Evolutionary conservation across 2,113 vertebrate species (phyloP), one percentile per base, ranked within the genome.

Genomic region (Cochlearius cochlearius): DNA sequence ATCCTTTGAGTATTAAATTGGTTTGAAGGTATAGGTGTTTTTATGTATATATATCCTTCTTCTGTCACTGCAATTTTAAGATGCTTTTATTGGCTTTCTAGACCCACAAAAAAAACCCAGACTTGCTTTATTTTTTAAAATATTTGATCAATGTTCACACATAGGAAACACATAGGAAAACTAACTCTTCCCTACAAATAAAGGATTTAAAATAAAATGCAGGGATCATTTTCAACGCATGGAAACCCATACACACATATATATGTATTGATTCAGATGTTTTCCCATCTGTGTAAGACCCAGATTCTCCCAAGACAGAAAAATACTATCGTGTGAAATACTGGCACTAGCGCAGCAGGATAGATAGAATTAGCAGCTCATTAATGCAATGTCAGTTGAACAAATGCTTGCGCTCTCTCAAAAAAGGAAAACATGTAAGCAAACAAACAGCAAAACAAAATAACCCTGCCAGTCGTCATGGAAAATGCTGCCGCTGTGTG

Each of bases 321-420:
- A 64, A 92, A 29, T 56, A 73, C 10, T 41, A 7, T n/a, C 41
- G 49, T 79, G 58, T 69, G 80, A 69, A 78, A 85, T 58, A 52
- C 22, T 72, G 73, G n/a, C 50, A 77, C 43, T 59, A 55, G 39
- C 14, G 1, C 69, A 82, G 77, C 76, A 63, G 91, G 89, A 43
- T 50, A 60, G 63, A 59, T 64, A 62, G 84, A 95, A 90, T 91
- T 95, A 93, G 66, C 60, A 85, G 84, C 50, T 95, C 53, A 62
- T 92, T 93, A 90, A 91, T 85, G 80, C 76, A 74, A 77, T 74
- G 45, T 71, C 91, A 84, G 68, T 81, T 67, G 91, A 89, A 91
- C 59, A 94, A 96, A 84, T 43, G 29, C 94, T 68, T 74, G 7
- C n/a, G 29, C 68, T 63, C 39, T 71, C n/a, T 49, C 58, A 39